phyloP scores from a whole-genome alignment of 2,888 invertebrate species.

The Sabatieria punctata region DNA sequence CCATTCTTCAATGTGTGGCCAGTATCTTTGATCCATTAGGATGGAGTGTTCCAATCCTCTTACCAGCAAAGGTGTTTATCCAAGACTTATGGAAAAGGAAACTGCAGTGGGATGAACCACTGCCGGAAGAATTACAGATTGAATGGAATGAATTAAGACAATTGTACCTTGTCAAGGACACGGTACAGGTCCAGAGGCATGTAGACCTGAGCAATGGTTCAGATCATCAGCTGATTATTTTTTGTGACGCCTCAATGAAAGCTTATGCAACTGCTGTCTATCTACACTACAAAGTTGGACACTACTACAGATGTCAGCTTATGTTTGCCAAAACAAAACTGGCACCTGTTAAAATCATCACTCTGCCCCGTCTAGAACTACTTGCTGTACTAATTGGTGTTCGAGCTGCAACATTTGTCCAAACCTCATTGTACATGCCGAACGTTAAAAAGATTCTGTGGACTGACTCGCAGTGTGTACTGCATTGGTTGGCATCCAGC shows the following conservation, averaged over 20 bases:
- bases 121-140: constrained; percentile 9
- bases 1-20: constrained; percentile 12
- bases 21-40: constrained; percentile 16
- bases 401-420: constrained; percentile 6
- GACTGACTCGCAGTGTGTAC: constrained; percentile 13
- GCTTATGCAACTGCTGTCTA: constrained; percentile 16
- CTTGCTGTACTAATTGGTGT: constrained; percentile 6
- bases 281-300: constrained; percentile 1
- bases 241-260: constrained; percentile 16
- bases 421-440: not conserved
- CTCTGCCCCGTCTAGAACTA: constrained; percentile 9
- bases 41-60: constrained; percentile 10
- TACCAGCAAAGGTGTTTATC: constrained; percentile 15
- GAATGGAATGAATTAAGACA: constrained; percentile 1
- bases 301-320: not conserved
- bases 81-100: constrained; percentile 18
- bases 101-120: constrained; percentile 16
- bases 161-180: not conserved
- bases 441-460: too few relatives aligned
- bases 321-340: constrained; percentile 8
- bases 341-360: too few relatives aligned
- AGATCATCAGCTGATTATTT: constrained; percentile 11
- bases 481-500: constrained; percentile 14
- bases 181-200: not conserved
- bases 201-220: not conserved